phyloP scores from a whole-genome alignment of 1,140 invertebrate genomes.

The Neelides sp. region DNA sequence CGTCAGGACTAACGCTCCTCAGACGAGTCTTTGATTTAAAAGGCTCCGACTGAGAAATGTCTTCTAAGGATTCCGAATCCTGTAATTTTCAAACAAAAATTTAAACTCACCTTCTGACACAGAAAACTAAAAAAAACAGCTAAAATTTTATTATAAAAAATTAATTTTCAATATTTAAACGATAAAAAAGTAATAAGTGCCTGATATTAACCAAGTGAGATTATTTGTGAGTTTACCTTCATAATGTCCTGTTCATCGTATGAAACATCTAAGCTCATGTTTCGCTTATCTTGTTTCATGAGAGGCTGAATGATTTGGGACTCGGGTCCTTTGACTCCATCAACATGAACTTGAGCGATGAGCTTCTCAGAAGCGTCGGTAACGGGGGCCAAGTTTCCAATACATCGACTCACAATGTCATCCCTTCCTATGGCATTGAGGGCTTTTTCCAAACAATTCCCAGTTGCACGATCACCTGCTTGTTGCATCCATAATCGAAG shows the following conservation, averaged over 20 bases:
- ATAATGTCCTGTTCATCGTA: conserved; percentile 58
- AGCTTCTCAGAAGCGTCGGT: conserved; percentile 62
- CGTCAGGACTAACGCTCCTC: conserved; percentile 22
- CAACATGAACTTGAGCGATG: conserved; percentile 57
- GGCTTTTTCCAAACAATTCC: conserved; percentile 75
- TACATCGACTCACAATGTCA: conserved; percentile 82
- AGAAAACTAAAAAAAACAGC: too few relatives aligned
- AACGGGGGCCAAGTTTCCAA: conserved; percentile 59
- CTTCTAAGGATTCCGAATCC: conserved; percentile 53
- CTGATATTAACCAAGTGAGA: too few relatives aligned
- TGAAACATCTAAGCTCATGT: conserved; percentile 45
- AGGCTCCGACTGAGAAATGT: conserved; percentile 34
- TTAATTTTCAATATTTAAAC: too few relatives aligned
- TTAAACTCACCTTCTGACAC: too few relatives aligned
- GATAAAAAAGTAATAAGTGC: too few relatives aligned
- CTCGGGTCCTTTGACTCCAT: conserved; percentile 21
- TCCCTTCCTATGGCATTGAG: conserved; percentile 73
- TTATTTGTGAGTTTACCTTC: too few relatives aligned
- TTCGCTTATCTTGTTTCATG: conserved; percentile 38
- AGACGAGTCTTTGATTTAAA: conserved; percentile 18
- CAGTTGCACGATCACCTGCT: conserved; percentile 41
- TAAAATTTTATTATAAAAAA: too few relatives aligned
- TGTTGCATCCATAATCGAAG: conserved; percentile 69
- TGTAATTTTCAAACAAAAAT: too few relatives aligned
- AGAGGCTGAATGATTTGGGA: conserved; percentile 27